phyloP scores from a whole-genome alignment of 2,113 vertebrate species.

The Monarcha castaneiventris region DNA sequence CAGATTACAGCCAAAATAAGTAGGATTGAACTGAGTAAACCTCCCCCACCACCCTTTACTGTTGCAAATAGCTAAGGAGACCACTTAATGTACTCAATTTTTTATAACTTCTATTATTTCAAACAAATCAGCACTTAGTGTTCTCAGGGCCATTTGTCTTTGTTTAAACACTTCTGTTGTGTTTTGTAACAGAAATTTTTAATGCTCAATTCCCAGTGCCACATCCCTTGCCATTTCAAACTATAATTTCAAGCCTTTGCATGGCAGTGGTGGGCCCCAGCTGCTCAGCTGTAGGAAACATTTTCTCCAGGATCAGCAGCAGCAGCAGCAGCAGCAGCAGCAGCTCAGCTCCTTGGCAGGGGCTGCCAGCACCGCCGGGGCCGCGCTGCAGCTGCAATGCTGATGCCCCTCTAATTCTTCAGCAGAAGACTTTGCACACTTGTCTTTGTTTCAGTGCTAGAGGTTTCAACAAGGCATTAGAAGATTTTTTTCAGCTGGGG shows the following conservation, averaged over 20 bases:
- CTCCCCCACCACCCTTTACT: not conserved
- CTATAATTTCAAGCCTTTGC: not conserved
- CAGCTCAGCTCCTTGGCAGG: not conserved
- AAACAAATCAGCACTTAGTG: not conserved
- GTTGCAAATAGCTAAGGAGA: not conserved
- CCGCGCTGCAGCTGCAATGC: not conserved
- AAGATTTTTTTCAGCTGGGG: not conserved
- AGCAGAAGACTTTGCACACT: not conserved
- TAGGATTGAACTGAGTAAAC: not conserved
- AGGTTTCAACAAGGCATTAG: not conserved
- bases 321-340: not conserved
- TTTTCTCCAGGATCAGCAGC: not conserved
- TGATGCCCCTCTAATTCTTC: not conserved
- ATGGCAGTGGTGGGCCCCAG: not conserved
- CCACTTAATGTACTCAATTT: not conserved
- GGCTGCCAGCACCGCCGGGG: not conserved
- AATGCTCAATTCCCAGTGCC: not conserved
- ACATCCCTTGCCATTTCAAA: not conserved
- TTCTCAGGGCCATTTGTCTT: not conserved
- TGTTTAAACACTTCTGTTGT: not conserved
- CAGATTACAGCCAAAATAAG: not conserved
- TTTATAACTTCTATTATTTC: not conserved
- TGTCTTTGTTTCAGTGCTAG: not conserved
- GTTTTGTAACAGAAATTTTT: not conserved
- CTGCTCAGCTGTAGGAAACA: conserved; percentile 8